Evolutionary conservation across 64 coral and sea anemone genomes (phyloP), one percentile per base, ranked within the genome.

Genomic region (Actinia tenebrosa): DNA sequence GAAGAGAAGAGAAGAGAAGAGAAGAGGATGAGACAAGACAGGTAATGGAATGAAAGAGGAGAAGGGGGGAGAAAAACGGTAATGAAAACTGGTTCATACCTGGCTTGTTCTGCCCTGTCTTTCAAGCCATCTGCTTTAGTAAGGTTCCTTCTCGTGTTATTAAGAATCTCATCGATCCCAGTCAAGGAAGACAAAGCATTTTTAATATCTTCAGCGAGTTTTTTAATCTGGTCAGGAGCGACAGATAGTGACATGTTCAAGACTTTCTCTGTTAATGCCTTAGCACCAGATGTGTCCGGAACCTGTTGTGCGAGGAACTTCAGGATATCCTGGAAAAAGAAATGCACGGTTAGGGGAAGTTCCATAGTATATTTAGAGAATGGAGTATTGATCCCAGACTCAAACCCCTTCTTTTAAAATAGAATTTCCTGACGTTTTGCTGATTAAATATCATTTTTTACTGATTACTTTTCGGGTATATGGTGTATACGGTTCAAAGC

Each of bases 151-250:
- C 77, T 80, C 5, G 91, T 96, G 25, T 92, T 80, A 16, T 90
- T 80, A 26, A 96, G 79, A 50, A 96, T 96, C 7, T 90, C 91
- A 56, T 96, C 94, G 16, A 96, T 86, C 37, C 88, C 91, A 19
- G 91, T 96, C 56, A 96, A 42, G 9, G 86, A 72, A 17, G 5
- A 54, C 53, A 92, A 78, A 45, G 94, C 94, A 2, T 87, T 20
- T 30, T 42, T 88, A 37, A 96, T 96, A 59, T 84, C 62, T 18
- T 87, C 42, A 27, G 94, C 86, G 13, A 96, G 91, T 22, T 96
- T 80, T 42, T 53, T 26, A 50, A 96, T 91, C 50, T 93, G 75
- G 10, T 96, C 94, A 18, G 88, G 91, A 11, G 88, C 89, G 52
- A 96, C 94, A 13, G 94, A 90, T 9, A 96, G 80, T 14, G 91